These are phyloP conservation scores for Masnerella sp. DNA, from an alignment of 2,888 invertebrate species.

Conservation along the genomic window DNA sequence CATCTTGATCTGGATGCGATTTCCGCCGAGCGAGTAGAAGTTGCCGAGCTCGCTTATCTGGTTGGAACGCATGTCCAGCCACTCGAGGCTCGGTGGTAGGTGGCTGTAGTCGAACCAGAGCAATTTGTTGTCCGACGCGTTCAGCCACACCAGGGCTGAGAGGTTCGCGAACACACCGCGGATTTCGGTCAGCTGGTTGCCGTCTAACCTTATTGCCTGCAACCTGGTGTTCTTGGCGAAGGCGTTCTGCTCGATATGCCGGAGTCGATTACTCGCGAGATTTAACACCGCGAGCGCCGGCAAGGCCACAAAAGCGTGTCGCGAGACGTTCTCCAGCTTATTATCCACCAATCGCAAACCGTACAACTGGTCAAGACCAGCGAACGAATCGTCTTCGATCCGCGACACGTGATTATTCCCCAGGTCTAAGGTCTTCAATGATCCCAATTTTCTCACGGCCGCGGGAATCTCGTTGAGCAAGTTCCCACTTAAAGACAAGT, in stretches of 20 bases:
- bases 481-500: constrained; percentile 87
- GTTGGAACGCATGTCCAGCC: constrained; percentile 90
- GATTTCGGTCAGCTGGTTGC: constrained; percentile 87
- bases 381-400: constrained; percentile 85
- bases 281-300: constrained; percentile 88
- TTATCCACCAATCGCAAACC: constrained; percentile 89
- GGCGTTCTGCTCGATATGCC: constrained; percentile 87
- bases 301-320: constrained; percentile 85
- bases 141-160: constrained; percentile 87
- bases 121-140: constrained; percentile 88
- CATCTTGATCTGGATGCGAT: constrained; percentile 84
- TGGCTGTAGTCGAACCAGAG: constrained; percentile 90
- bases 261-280: constrained; percentile 88
- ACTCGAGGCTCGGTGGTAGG: constrained; percentile 86
- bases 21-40: constrained; percentile 83
- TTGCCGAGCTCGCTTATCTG: constrained; percentile 87
- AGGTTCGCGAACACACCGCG: constrained; percentile 87
- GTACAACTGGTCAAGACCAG: constrained; percentile 85
- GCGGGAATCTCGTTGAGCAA: constrained; percentile 84
- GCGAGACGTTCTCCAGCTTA: constrained; percentile 86
- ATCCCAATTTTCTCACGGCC: constrained; percentile 84
- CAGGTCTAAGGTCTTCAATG: constrained; percentile 87
- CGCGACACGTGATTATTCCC: constrained; percentile 88
- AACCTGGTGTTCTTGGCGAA: constrained; percentile 86
- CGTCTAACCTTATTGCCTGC: constrained; percentile 87